Evolutionary conservation across 1,140 invertebrate species (phyloP).

Genomic region (Linepithema humile): DNA sequence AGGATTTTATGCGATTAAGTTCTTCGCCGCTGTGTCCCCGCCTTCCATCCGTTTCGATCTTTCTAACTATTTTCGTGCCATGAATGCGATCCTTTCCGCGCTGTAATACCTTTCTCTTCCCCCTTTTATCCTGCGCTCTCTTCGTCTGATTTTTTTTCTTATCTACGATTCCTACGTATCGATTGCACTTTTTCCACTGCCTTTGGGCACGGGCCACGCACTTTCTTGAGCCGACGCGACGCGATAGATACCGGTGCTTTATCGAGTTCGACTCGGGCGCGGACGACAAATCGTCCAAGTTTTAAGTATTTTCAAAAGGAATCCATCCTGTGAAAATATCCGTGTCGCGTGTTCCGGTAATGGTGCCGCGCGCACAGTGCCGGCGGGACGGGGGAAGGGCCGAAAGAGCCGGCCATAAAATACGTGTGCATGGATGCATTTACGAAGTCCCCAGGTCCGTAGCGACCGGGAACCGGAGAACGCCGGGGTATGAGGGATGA

Average conservation of each 20-base stretch:
- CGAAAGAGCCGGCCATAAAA: conserved; percentile 75
- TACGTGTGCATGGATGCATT: conserved; percentile 77
- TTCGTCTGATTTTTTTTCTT: conserved; percentile 22
- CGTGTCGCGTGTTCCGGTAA: conserved; percentile 15
- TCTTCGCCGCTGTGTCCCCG: conserved; percentile 48
- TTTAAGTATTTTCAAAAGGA: conserved; percentile 79
- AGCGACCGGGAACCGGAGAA: conserved; percentile 10
- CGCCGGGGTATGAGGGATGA: conserved; percentile 54
- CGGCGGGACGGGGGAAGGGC: neutral
- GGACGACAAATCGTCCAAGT: conserved; percentile 77
- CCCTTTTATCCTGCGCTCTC: neutral
- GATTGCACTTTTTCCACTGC: conserved; percentile 37
- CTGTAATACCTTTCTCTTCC: neutral
- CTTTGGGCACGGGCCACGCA: neutral
- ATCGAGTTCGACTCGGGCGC: conserved; percentile 70
- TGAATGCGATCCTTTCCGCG: neutral
- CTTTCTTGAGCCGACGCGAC: conserved; percentile 37
- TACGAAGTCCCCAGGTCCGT: conserved; percentile 63
- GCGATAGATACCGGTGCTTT: conserved; percentile 66
- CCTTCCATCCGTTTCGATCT: neutral
- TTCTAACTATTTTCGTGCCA: conserved; percentile 14
- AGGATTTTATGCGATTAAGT: conserved; percentile 77
- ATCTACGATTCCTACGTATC: conserved; percentile 47
- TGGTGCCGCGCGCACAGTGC: neutral
- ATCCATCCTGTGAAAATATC: conserved; percentile 73